These are phyloP conservation scores for Aspiorhynchus laticeps DNA, from an alignment of 2,113 vertebrate species.

Conservation along the genomic window DNA sequence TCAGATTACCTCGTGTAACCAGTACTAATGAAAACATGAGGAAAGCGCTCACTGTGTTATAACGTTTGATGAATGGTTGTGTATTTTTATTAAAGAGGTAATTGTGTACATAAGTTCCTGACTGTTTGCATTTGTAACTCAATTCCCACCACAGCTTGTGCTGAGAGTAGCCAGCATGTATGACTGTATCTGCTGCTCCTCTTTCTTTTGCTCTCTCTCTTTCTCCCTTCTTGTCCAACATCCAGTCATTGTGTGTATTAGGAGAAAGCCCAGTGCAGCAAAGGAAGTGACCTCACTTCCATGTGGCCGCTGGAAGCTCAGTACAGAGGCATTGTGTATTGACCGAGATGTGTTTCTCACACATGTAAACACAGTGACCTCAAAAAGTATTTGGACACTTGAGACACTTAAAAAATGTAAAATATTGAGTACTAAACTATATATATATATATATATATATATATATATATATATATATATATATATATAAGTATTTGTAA, in stretches of 20 bases:
- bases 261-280: constrained; percentile 69
- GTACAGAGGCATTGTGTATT: constrained; percentile 7
- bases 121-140: constrained; percentile 40
- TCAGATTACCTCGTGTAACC: constrained; percentile 8
- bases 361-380: background rate
- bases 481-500: too few species aligned
- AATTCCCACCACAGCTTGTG: constrained; percentile 50
- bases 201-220: constrained; percentile 20
- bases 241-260: constrained; percentile 75
- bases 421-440: background rate
- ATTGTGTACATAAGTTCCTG: constrained; percentile 39
- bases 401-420: background rate
- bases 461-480: too few species aligned
- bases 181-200: background rate
- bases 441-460: too few species aligned
- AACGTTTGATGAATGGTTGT: background rate
- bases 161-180: background rate
- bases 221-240: constrained; percentile 60
- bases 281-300: constrained; percentile 81
- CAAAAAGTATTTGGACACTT: background rate
- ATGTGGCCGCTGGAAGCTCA: constrained; percentile 48
- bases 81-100: constrained; percentile 54
- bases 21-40: background rate
- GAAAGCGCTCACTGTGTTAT: background rate
- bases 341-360: background rate